Evolutionary conservation across 2,888 invertebrate genomes (phyloP), one percentile per base, ranked within the genome.

Genomic region (Thereva unica): DNA sequence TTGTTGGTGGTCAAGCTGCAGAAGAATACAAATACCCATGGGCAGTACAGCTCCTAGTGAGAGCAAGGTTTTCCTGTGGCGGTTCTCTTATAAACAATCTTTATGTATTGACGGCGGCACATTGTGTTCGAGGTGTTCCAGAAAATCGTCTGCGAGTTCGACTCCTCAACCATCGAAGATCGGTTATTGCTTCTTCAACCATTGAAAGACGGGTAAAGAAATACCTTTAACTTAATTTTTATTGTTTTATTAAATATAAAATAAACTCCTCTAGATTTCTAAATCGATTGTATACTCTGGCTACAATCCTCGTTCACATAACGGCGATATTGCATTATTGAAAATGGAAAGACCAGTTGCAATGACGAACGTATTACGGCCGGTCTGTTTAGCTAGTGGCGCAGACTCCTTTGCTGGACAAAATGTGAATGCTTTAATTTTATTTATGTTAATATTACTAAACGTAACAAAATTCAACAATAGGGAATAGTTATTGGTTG

Each of bases 301-400:
- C 5, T 53, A 37, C 8, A 23, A 35, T 10, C 8, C 7, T 7
- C 4, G 7, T 6, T 89, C 86, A 69, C 93, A 90, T 75, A 90
- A 93, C 70, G 92, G 93, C 75, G 94, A 94, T 74, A 92, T 94
- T 67, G 93, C 93, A 0, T 80, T 94, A 50, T 76, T 95, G 7
- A 86, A 85, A 74, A 77, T 94, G 68, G 85, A 86, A 67, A 80
- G 85, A 64, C 83, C 84, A 68, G 84, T 90, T 3, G 78, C 82
- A 54, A 83, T 89, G 69, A 82, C 82, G 47, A 85, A 85, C 44
- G 76, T 85, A 3, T 79, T 92, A 68, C 84, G 88, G 61, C 93
- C 94, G 0, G 92, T 90, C 1, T 95, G 94, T 75, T 80, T 95
- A 72, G 90, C 94, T 0, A 82, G 84, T 4, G 75, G 77, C 0